Evolutionary conservation across 2,888 invertebrate genomes (phyloP), one percentile per base, ranked within the genome.

Genomic region (Acanthosoma haemorrhoidale): DNA sequence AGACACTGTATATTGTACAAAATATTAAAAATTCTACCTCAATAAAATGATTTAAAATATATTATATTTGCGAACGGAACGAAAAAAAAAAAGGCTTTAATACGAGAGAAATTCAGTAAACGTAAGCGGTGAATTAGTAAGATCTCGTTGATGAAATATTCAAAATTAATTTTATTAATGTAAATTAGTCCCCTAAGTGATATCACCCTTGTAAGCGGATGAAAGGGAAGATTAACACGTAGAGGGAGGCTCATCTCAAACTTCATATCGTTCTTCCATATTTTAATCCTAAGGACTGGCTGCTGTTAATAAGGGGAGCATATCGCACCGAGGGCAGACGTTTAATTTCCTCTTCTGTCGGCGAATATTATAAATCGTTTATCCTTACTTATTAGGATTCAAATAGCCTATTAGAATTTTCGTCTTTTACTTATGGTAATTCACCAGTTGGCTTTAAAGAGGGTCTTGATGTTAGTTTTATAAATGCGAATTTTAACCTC

Each of bases 181-280:
- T 2, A 5, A 25, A 25, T 25, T 5, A n/a, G 25, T 51, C n/a
- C 25, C 1, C 2, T 51, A 25, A 29, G 51, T 51, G 51, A 25
- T 2, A 51, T 25, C 13, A 25, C 25, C 51, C n/a, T n/a, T n/a
- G 51, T 3, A 13, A 8, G 25, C 25, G 29, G 51, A 51, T 51
- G 51, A 51, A 51, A 51, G 51, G 25, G 29, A n/a, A 51, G 25
- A 51, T 51, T 51, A 51, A 51, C 51, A 51, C 51, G 51, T 51
- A 25, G 25, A n/a, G n/a, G n/a, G n/a, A n/a, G 29, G 51, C 51
- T 51, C 51, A 25, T 51, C 51, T 51, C 51, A 25, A 25, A 51
- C 51, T 51, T 51, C 25, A 25, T 51, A 51, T 51, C 51, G 6
- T 5, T 25, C 51, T 51, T 25, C 51, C 25, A 51, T 51, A 51